Conservation (phyloP, 2,797 vertebrate species). For the Pelochelys cantorii region DNA sequence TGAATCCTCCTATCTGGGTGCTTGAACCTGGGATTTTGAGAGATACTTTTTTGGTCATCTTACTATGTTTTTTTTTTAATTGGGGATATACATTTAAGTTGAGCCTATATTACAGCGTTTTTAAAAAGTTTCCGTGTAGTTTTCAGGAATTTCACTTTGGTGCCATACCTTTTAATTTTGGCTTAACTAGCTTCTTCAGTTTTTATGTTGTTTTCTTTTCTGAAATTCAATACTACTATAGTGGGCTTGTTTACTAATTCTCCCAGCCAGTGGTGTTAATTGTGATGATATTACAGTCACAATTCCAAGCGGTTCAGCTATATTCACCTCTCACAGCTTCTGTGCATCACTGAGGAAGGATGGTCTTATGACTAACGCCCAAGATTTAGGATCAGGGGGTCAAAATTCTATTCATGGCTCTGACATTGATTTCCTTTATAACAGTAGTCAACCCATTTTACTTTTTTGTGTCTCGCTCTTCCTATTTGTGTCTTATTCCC, state of each 20-base stretch:
- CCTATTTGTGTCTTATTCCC: neutral
- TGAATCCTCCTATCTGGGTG: neutral
- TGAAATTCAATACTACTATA: neutral
- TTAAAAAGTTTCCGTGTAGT: neutral
- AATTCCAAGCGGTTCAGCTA: neutral
- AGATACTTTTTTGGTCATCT: neutral
- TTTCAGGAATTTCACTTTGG: neutral
- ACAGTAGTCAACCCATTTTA: neutral
- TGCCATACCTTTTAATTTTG: neutral
- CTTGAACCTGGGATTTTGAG: neutral
- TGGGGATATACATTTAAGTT: neutral
- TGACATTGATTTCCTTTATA: neutral
- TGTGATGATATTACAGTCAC: no score
- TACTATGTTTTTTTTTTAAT: neutral
- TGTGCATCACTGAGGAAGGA: neutral
- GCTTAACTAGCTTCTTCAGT: neutral
- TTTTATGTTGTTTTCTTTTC: neutral
- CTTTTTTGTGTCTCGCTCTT: neutral
- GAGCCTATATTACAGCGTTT: neutral
- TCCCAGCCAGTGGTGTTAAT: neutral
- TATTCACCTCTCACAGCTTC: neutral
- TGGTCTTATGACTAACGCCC: no score
- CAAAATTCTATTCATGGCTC: neutral
- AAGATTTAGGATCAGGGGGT: neutral
- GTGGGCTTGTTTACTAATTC: neutral